Evolutionary conservation across 2,888 invertebrate genomes (phyloP).

Genomic region (Chloroclystis v-ata): DNA sequence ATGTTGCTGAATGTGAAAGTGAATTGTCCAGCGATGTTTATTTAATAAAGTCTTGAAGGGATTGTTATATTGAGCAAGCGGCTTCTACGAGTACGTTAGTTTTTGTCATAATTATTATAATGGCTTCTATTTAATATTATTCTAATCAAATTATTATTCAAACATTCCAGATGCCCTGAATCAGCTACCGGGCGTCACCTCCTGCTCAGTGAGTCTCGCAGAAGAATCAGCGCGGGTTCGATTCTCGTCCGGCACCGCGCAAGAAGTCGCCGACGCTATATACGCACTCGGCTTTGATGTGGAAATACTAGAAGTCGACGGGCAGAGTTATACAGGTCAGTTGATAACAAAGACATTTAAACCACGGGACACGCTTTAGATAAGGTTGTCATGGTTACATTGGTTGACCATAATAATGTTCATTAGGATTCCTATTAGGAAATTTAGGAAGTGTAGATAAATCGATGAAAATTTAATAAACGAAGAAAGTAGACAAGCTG

Average conservation of each 20-base stretch:
- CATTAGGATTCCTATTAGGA: too few relatives aligned
- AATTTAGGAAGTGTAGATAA: too few relatives aligned
- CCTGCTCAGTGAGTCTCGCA: slow-evolving; percentile 80
- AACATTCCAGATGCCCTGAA: slow-evolving; percentile 75
- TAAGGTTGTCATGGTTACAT: too few relatives aligned
- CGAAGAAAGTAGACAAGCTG: too few relatives aligned
- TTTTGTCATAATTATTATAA: too few relatives aligned
- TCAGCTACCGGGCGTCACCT: slow-evolving; percentile 79
- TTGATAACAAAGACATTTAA: not conserved
- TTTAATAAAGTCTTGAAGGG: too few relatives aligned
- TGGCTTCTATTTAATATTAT: too few relatives aligned
- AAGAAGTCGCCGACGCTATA: slow-evolving; percentile 81
- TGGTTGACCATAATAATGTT: too few relatives aligned
- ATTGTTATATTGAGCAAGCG: too few relatives aligned
- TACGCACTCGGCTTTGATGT: slow-evolving; percentile 91
- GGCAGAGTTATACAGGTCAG: slow-evolving; percentile 29
- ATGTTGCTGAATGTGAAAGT: too few relatives aligned
- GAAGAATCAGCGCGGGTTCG: slow-evolving; percentile 81
- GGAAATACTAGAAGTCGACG: slow-evolving; percentile 37
- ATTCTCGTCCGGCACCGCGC: slow-evolving; percentile 74
- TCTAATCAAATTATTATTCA: slow-evolving; percentile 3
- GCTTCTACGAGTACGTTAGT: too few relatives aligned
- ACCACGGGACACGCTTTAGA: not conserved
- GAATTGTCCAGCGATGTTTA: not conserved
- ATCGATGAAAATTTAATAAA: too few relatives aligned